A percentile compares a stretch with the other conserved stretches of the same genome.
phyloP scores from a whole-genome alignment of 2,888 invertebrate species.

The Acanthosepion pharaonis region DNA sequence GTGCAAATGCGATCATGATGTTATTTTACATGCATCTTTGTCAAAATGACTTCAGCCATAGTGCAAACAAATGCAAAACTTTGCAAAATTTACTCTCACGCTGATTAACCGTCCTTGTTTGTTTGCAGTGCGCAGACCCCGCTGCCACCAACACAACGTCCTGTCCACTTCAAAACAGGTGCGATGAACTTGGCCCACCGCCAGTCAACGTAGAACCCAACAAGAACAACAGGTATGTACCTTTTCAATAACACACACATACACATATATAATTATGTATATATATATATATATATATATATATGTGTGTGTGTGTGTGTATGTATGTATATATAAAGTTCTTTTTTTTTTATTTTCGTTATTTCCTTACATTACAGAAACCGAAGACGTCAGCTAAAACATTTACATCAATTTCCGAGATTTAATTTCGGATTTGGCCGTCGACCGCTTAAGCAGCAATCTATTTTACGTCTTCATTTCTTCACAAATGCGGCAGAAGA shows the following conservation, averaged over 20 bases:
- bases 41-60: not conserved
- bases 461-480: not conserved
- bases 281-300: not conserved
- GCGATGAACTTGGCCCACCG: not conserved
- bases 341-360: not conserved
- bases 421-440: not conserved
- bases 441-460: not conserved
- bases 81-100: not conserved
- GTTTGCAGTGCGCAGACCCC: not conserved
- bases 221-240: not conserved
- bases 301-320: not conserved
- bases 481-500: not conserved
- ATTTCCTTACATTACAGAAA: too few species aligned
- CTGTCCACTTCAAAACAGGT: not conserved
- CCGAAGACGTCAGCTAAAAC: too few species aligned
- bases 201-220: not conserved
- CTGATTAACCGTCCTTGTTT: not conserved
- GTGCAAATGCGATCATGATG: not conserved
- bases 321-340: not conserved
- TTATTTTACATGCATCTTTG: not conserved
- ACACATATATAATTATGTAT: not conserved
- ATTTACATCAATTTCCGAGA: not conserved
- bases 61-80: not conserved
- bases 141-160: not conserved
- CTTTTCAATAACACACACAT: not conserved